Percentiles rank a stretch among this genome's conserved stretches.
Conservation (phyloP, 2,113 vertebrate species). For the Alethe diademata region DNA sequence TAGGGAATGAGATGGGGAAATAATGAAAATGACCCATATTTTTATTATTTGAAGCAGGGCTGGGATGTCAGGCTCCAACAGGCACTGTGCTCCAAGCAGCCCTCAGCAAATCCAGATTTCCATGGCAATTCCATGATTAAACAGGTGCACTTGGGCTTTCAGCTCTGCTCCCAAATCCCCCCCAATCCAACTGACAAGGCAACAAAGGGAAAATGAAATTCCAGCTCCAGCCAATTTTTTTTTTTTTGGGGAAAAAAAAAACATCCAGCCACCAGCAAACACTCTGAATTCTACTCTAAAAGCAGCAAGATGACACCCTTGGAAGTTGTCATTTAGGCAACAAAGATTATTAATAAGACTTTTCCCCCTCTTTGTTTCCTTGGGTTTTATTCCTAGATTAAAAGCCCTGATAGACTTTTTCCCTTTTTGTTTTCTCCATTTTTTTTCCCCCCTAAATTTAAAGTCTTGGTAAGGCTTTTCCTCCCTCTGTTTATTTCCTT, state of each 20-base stretch:
- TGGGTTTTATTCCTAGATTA: no score
- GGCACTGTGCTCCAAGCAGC: neutral
- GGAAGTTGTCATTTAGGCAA: neutral
- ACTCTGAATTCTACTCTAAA: fast-evolving
- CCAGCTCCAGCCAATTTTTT: neutral
- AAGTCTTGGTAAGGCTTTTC: no score
- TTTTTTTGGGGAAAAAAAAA: neutral
- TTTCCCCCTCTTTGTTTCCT: no score
- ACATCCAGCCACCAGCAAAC: neutral
- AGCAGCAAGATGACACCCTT: neutral
- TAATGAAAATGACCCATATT: neutral
- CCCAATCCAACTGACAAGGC: neutral
- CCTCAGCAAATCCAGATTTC: neutral
- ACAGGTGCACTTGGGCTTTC: neutral
- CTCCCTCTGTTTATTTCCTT: no score
- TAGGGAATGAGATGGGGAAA: neutral
- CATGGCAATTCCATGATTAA: neutral
- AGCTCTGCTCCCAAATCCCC: neutral
- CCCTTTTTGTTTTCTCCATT: no score
- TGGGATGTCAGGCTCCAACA: neutral
- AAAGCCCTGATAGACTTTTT: no score
- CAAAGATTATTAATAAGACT: neutral
- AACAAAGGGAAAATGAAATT: neutral
- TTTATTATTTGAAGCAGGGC: neutral
- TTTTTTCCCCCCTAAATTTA: no score